A percentile compares a stretch with the other conserved stretches of the same genome.
Conservation (phyloP, 2,797 vertebrate genomes). For the Bradypodion pumilum region DNA sequence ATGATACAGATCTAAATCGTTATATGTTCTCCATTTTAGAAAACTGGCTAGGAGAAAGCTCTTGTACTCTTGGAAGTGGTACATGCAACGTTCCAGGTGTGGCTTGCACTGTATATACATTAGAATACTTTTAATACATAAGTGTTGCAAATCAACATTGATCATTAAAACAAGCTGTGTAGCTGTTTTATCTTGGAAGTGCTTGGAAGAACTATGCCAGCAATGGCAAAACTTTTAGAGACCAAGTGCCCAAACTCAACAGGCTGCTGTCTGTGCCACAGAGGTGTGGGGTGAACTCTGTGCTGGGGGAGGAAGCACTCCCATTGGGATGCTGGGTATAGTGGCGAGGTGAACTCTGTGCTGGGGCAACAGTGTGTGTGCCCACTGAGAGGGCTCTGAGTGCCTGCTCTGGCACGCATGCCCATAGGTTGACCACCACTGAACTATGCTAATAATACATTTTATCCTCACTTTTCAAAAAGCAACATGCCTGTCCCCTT, state of each 20-base stretch:
- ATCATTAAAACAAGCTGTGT: neutral
- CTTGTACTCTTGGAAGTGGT: neutral
- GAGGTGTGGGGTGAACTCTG: no score
- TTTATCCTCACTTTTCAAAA: neutral
- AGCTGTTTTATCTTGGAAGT: neutral
- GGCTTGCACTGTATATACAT: neutral
- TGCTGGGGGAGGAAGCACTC: no score
- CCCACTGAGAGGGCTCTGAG: no score
- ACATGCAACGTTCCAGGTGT: neutral
- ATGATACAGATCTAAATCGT: neutral
- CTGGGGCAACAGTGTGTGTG: no score
- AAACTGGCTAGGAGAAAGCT: neutral
- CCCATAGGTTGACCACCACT: no score
- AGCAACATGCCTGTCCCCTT: neutral
- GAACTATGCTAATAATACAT: no score
- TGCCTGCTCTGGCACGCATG: no score
- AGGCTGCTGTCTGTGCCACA: no score
- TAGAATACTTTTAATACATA: neutral
- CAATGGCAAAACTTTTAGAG: no score
- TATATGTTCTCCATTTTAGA: neutral
- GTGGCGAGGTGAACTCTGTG: no score
- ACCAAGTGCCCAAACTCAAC: no score
- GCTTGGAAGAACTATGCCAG: neutral
- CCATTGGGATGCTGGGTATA: no score
- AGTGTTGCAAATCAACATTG: neutral